Conservation (phyloP, 2,888 invertebrate genomes). For the Matsumyia berberina region DNA sequence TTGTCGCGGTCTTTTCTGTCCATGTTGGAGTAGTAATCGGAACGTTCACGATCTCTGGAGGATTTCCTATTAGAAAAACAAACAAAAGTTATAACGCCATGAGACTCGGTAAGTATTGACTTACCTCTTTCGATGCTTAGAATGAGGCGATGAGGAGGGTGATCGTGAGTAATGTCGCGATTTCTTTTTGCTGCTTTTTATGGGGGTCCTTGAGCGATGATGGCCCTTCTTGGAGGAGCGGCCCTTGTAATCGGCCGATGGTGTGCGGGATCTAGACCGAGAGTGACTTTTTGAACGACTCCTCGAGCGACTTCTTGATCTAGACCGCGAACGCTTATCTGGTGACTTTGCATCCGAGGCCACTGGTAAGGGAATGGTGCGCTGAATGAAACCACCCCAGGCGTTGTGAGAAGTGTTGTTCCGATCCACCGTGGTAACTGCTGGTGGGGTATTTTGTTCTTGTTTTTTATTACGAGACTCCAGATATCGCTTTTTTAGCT, state of each 20-base stretch:
- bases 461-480: constrained; percentile 83
- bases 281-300: constrained; percentile 79
- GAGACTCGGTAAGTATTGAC: neutral
- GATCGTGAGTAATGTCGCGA: constrained; percentile 83
- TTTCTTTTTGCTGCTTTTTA: constrained; percentile 83
- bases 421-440: constrained; percentile 85
- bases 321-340: constrained; percentile 82
- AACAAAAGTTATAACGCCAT: neutral
- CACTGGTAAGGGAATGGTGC: constrained; percentile 82
- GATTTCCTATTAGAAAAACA: constrained; percentile 76
- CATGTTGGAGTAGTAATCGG: constrained; percentile 79
- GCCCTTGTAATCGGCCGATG: constrained; percentile 75
- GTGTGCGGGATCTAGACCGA: constrained; percentile 80
- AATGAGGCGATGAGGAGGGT: constrained; percentile 83
- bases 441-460: constrained; percentile 83
- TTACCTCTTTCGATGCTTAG: constrained; percentile 83
- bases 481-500: constrained; percentile 89
- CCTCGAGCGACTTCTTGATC: constrained; percentile 79
- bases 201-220: constrained; percentile 77
- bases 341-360: constrained; percentile 80
- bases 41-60: constrained; percentile 80
- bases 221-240: constrained; percentile 77
- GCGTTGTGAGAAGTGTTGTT: constrained; percentile 87
- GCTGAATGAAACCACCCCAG: constrained; percentile 89
- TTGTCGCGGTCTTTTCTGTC: constrained; percentile 80